Conservation (phyloP, 2,113 vertebrate genomes). For the Drymodes brunneopygia region DNA sequence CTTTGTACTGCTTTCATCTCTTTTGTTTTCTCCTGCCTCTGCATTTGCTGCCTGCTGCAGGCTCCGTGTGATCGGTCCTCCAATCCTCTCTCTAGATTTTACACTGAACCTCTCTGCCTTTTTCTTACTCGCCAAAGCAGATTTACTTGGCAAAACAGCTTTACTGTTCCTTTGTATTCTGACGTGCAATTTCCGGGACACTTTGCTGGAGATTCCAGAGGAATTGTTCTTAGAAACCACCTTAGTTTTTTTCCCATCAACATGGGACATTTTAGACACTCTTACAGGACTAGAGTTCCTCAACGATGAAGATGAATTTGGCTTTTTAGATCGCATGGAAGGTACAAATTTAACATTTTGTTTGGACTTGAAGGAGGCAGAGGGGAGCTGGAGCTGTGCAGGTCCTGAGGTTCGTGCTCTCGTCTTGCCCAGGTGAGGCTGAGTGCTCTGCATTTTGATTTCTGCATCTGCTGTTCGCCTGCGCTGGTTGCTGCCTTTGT, state of each 20-base stretch:
- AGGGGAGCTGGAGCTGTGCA: conserved; percentile 50
- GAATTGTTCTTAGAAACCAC: conserved; percentile 60
- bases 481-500: conserved; percentile 73
- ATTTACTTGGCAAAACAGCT: conserved; percentile 74
- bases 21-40: conserved; percentile 75
- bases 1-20: conserved; percentile 74
- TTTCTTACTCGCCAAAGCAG: conserved; percentile 71
- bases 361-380: conserved; percentile 68
- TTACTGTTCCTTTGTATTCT: conserved; percentile 79
- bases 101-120: conserved; percentile 73
- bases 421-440: conserved; percentile 85
- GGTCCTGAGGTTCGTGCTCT: conserved; percentile 78
- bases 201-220: conserved; percentile 75
- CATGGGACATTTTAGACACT: conserved; percentile 73
- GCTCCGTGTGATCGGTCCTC: conserved; percentile 76
- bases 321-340: conserved; percentile 74
- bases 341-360: conserved; percentile 74
- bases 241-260: conserved; percentile 76
- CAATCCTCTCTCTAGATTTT: conserved; percentile 74
- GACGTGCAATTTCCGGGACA: conserved; percentile 77
- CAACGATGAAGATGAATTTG: conserved; percentile 61
- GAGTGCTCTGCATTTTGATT: conserved; percentile 81
- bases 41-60: conserved; percentile 78
- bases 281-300: conserved; percentile 80
- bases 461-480: conserved; percentile 75